phyloP scores from a whole-genome alignment of 23 tunicate genomes.

The Styela clava region DNA sequence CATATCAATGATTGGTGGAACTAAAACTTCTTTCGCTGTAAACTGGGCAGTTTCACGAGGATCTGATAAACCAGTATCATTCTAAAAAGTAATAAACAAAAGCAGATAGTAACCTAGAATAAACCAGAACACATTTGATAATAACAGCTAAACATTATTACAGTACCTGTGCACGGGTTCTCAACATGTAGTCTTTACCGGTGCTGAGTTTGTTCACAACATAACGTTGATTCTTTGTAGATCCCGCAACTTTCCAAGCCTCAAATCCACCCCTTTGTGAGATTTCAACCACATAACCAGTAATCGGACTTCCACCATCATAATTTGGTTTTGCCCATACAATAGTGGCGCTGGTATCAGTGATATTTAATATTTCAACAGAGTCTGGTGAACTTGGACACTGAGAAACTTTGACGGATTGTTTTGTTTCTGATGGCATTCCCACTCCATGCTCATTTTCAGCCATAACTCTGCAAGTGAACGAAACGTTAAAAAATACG shows the following conservation, averaged over 20 bases:
- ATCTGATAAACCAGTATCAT: slow-evolving; percentile 90
- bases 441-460: slow-evolving; percentile 91
- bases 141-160: too few species aligned
- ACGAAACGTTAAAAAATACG: too few species aligned
- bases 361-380: slow-evolving; percentile 44
- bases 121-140: neutral
- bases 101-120: neutral
- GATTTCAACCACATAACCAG: slow-evolving; percentile 72
- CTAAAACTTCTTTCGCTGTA: slow-evolving; percentile 49
- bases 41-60: slow-evolving; percentile 83
- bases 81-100: slow-evolving; percentile 11
- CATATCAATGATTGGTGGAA: slow-evolving; percentile 66
- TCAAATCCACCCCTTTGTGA: slow-evolving; percentile 65
- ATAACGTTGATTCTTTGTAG: slow-evolving; percentile 48
- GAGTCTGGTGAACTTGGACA: slow-evolving; percentile 73
- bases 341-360: slow-evolving; percentile 62
- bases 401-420: slow-evolving; percentile 78
- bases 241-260: slow-evolving; percentile 77
- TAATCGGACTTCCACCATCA: slow-evolving; percentile 86
- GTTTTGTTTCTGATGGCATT: slow-evolving; percentile 60
- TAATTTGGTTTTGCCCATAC: slow-evolving; percentile 80
- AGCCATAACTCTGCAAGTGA: slow-evolving; percentile 52
- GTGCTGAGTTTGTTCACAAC: slow-evolving; percentile 54
- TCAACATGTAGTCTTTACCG: slow-evolving; percentile 78
- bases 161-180: slow-evolving; percentile 69